phyloP scores from a whole-genome alignment of 1,140 invertebrate genomes.

The Hetaerina americana region DNA sequence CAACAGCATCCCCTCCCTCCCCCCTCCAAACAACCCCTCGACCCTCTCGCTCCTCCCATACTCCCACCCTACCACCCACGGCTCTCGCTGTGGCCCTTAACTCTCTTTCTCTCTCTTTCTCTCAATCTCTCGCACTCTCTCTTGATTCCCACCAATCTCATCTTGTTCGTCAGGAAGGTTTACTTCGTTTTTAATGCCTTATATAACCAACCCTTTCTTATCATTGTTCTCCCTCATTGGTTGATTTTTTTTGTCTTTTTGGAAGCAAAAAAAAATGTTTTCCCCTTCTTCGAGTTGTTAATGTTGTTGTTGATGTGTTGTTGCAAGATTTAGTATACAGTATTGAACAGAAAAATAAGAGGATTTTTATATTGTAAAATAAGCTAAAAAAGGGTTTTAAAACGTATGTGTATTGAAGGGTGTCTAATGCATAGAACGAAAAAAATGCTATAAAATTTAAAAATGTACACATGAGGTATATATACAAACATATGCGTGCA shows the following conservation, averaged over 20 bases:
- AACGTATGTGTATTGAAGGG: neutral
- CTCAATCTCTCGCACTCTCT: no score
- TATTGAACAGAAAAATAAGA: constrained; percentile 1
- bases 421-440: neutral
- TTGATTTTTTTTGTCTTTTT: neutral
- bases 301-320: neutral
- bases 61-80: no score
- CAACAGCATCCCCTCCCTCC: neutral
- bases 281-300: neutral
- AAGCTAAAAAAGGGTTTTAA: neutral
- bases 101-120: no score
- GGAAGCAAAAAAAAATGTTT: neutral
- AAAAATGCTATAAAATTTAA: neutral
- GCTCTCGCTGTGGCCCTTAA: no score
- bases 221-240: neutral
- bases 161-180: no score
- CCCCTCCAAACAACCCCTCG: neutral
- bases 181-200: neutral
- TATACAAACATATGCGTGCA: neutral
- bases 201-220: no score
- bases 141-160: no score
- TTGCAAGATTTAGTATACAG: neutral
- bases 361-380: neutral
- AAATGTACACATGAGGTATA: no score
- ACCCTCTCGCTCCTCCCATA: neutral